A percentile compares a stretch with the other conserved stretches of the same genome.
Conservation (phyloP, 2,113 vertebrate species). For the Atherinomorus stipes region DNA sequence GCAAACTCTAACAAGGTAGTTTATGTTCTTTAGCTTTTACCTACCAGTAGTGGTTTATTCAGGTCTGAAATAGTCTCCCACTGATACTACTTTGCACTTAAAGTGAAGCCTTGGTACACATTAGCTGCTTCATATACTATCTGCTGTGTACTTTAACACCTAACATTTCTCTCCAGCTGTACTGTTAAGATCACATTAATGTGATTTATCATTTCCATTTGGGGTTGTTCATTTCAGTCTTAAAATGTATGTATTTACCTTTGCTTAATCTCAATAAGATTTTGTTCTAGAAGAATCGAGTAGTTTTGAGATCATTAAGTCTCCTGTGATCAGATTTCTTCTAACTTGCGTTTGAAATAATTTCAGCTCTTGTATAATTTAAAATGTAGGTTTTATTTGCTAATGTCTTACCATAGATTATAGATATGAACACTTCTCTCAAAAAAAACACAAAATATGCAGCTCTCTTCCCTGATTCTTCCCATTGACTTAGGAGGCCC, state of each 20-base stretch:
- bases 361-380: neutral
- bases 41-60: neutral
- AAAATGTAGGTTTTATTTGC: neutral
- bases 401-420: neutral
- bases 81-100: conserved; percentile 4
- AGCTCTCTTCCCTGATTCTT: neutral
- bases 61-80: neutral
- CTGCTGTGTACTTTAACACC: conserved; percentile 20
- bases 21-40: neutral
- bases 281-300: conserved; percentile 9
- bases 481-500: neutral
- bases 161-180: conserved; percentile 34
- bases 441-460: neutral
- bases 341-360: neutral
- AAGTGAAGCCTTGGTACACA: neutral
- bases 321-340: neutral
- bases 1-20: neutral
- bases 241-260: conserved; percentile 9
- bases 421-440: neutral
- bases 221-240: conserved; percentile 4
- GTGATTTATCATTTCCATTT: conserved; percentile 56
- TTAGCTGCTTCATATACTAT: conserved; percentile 17
- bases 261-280: conserved; percentile 21
- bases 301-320: neutral
- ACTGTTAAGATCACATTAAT: conserved; percentile 51